These are phyloP conservation scores for Pogonus chalceus DNA, from an alignment of 1,140 invertebrate genomes.

Conservation along the genomic window DNA sequence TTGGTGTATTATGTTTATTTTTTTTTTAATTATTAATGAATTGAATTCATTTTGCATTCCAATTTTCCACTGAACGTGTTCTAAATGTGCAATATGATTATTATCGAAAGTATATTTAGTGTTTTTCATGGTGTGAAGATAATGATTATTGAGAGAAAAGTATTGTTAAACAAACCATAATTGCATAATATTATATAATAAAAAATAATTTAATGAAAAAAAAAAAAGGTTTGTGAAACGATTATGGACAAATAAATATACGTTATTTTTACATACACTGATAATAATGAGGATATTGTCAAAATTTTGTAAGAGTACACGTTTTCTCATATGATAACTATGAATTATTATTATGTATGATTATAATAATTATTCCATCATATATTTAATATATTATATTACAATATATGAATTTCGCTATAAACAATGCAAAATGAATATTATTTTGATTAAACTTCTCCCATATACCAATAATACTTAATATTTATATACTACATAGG, in stretches of 20 bases:
- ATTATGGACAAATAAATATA: constrained; percentile 14
- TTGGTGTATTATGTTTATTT: too few species aligned
- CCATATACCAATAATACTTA: constrained; percentile 31
- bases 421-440: constrained; percentile 20
- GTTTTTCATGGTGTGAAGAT: neutral
- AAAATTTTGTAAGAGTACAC: constrained; percentile 37
- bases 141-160: neutral
- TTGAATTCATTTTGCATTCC: constrained; percentile 19
- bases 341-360: constrained; percentile 11
- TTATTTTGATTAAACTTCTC: constrained; percentile 36
- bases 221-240: constrained; percentile 9
- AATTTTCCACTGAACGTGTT: constrained; percentile 37
- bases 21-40: neutral
- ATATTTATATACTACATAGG: constrained; percentile 7
- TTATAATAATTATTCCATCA: constrained; percentile 13
- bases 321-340: constrained; percentile 21
- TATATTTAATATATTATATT: constrained; percentile 9
- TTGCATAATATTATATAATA: constrained; percentile 22
- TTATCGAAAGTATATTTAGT: constrained; percentile 22
- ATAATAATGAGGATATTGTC: too few species aligned
- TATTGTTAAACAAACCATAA: constrained; percentile 11
- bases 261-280: constrained; percentile 18
- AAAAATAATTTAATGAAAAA: constrained; percentile 13
- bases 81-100: constrained; percentile 34
- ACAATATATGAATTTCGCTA: constrained; percentile 33